Evolutionary conservation across 2,888 invertebrate species (phyloP), one percentile per base, ranked within the genome.

Genomic region (Drosophila diplacantha): DNA sequence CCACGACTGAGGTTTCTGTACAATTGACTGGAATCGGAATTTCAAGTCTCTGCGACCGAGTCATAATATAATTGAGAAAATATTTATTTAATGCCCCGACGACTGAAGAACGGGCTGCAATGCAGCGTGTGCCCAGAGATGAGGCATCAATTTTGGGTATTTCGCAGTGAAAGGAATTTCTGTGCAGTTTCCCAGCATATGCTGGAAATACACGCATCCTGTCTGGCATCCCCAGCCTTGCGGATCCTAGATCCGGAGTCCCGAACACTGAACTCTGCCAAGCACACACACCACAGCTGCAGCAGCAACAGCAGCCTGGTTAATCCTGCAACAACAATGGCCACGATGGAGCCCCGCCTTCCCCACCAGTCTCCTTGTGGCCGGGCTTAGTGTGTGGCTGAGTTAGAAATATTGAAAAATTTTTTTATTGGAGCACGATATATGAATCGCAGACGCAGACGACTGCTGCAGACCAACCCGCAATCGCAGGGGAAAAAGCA

Each of bases 381-480:
- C 63, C 64, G 16, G 63, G 63, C 61, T 62, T 62, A 62, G 35
- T 31, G 41, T 26, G 44, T 60, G 22, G 38, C 29, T 51, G 56
- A 64, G 73, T 72, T 75, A 71, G 71, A 84, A 84, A 80, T 81
- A 78, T 83, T 81, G 83, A 77, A 83, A 72, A 69, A 32, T 66
- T 55, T 66, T 63, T 74, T 72, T 84, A 70, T 81, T 75, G 72
- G 64, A 66, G 65, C 60, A 69, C 71, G 68, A 73, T 73, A 74
- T 73, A 74, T 77, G 73, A 66, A 74, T 69, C 32, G 46, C 47
- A 57, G 46, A 62, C 71, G 55, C 67, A 58, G 54, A 68, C 51
- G 52, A 57, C 51, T 56, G 59, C 56, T 49, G 44, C 55, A 38
- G 31, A 22, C 50, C 18, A 24, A 3, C 34, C 35, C 34, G 24